Conservation (phyloP, 2,113 vertebrate genomes). For the Rhea pennata region DNA sequence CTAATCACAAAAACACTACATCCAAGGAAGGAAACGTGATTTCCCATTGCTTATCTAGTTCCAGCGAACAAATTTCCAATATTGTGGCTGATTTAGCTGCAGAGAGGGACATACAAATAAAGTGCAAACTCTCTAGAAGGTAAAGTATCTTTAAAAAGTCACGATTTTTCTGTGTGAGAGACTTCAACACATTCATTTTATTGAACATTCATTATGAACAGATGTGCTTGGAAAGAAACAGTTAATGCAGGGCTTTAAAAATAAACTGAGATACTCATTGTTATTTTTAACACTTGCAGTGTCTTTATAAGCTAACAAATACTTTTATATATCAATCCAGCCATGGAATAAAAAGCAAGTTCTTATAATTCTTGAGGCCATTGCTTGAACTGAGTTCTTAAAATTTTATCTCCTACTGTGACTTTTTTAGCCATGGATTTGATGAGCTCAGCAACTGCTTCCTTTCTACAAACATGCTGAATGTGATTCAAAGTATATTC, state of each 20-base stretch:
- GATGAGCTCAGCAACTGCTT: background rate
- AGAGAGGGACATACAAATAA: background rate
- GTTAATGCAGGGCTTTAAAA: background rate
- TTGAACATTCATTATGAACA: background rate
- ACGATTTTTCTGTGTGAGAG: background rate
- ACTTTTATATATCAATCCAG: background rate
- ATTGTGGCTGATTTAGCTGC: background rate
- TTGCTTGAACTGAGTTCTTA: background rate
- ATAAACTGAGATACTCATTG: background rate
- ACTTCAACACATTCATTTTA: background rate
- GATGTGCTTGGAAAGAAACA: background rate
- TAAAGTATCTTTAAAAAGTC: background rate
- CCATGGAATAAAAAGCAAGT: background rate
- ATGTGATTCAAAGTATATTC: background rate
- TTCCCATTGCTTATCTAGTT: background rate
- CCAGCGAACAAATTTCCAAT: background rate
- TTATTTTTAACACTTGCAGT: background rate
- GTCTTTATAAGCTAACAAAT: background rate
- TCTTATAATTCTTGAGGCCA: background rate
- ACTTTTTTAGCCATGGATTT: background rate
- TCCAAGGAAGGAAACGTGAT: constrained; percentile 20
- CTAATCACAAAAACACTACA: background rate
- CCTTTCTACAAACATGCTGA: background rate
- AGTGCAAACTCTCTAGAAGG: background rate
- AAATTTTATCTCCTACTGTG: background rate